phyloP scores from a whole-genome alignment of 1,140 invertebrate genomes.

The Cyclina sinensis region DNA sequence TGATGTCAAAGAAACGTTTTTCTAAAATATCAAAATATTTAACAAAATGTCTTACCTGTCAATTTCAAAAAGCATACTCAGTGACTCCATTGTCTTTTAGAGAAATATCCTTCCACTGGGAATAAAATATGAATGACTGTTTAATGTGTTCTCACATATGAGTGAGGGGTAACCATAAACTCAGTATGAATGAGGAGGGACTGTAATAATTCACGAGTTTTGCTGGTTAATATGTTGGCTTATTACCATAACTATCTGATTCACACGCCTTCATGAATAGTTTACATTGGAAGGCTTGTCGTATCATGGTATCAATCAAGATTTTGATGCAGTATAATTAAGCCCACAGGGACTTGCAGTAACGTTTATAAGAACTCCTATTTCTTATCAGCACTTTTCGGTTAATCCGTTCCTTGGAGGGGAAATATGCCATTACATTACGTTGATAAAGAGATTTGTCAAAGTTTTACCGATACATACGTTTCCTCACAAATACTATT shows the following conservation, averaged over 20 bases:
- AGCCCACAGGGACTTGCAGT: not conserved
- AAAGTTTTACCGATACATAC: too few species aligned
- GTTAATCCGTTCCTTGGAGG: not conserved
- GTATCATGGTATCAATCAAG: slow-evolving; percentile 4
- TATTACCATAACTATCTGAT: slow-evolving; percentile 2
- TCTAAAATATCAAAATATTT: too few species aligned
- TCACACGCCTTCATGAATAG: slow-evolving; percentile 18
- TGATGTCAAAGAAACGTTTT: too few species aligned
- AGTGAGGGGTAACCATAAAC: not conserved
- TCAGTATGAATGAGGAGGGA: not conserved
- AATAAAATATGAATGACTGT: not conserved
- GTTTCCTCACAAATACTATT: too few species aligned
- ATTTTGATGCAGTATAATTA: not conserved
- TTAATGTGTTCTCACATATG: not conserved
- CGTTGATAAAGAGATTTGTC: too few species aligned
- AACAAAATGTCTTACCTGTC: not conserved
- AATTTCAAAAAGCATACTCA: not conserved
- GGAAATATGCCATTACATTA: too few species aligned
- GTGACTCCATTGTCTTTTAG: not conserved
- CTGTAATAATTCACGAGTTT: not conserved
- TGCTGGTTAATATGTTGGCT: not conserved
- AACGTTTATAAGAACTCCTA: not conserved
- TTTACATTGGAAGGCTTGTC: not conserved
- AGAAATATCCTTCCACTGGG: not conserved
- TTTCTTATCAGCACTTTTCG: not conserved